Base-by-base conservation (phyloP, 2,888 invertebrate species). In the Xestia c-nigrum region DNA sequence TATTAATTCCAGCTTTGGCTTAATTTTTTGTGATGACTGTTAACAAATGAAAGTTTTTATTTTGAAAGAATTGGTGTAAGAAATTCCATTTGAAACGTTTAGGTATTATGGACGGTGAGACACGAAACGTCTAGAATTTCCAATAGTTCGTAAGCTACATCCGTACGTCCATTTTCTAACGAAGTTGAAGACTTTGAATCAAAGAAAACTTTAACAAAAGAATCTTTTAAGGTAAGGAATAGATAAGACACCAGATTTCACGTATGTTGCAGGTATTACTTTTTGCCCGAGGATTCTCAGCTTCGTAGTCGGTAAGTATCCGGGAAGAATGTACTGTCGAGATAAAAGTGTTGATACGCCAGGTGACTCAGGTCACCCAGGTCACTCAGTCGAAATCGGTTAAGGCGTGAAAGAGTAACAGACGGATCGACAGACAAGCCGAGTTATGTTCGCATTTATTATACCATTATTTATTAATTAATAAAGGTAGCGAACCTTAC, bases 201-300 rank as follows among this genome's bases (percentile, higher is more conserved):
- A 75, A 61, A 81, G 59, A 63, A 40, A 46, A 9, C 16, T 76
- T 47, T 16, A n/a, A 76, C 40, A 66, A 81, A 74, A 52, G 65
- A 31, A 78, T 46, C 21, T 74, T 64, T 38, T 59, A 46, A 73
- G 31, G 52, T 75, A 31, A 72, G 55, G 24, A 47, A 55, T 43
- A 16, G 38, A 9, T 47, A 19, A 64, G n/a, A 52, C 14, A 19
- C 3, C 31, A 16, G 38, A 46, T 66, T 55, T 65, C 19, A 43
- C 3, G 43, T n/a, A n/a, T 64, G n/a, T 64, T 43, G 10, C 3
- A 31, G 31, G 31, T 16, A n/a, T 3, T 64, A n/a, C 14, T 7
- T 1, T 64, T 43, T 7, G 3, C 3, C 21, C n/a, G 14, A 1
- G 40, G 12, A 0, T 6, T 40, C n/a, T 14, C n/a, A 1, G 21